These are phyloP conservation scores for Torymus texanus DNA, from an alignment of 2,888 invertebrate species.

Conservation along the genomic window DNA sequence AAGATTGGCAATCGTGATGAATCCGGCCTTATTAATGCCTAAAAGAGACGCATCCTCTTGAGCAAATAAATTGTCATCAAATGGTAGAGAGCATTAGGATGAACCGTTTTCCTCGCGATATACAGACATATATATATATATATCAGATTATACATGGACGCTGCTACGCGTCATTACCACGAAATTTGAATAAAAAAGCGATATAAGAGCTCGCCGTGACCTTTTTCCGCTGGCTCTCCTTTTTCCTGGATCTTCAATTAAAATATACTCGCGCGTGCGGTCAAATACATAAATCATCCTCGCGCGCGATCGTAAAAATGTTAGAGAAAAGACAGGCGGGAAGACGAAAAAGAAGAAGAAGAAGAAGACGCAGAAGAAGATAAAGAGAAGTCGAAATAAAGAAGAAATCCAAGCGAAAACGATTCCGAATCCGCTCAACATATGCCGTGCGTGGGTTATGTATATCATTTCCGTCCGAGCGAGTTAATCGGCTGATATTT, in stretches of 20 bases:
- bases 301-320: constrained; percentile 11
- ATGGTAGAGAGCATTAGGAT: not conserved
- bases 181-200: constrained; percentile 36
- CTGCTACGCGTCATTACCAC: not conserved
- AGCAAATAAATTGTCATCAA: constrained; percentile 15
- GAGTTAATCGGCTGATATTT: constrained; percentile 25
- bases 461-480: constrained; percentile 31
- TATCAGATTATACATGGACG: not conserved
- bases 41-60: not conserved
- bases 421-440: not conserved
- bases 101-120: too few species aligned
- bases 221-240: constrained; percentile 24
- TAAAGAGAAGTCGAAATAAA: not conserved
- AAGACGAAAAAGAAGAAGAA: too few species aligned
- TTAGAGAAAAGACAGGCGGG: not conserved
- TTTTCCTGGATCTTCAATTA: constrained; percentile 38
- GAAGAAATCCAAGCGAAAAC: constrained; percentile 10
- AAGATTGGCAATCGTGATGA: not conserved
- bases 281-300: constrained; percentile 43
- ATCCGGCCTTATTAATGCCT: not conserved
- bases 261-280: constrained; percentile 9
- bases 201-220: constrained; percentile 22
- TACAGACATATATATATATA: not conserved
- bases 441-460: not conserved
- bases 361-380: not conserved